Base-by-base conservation (phyloP, 2,113 vertebrate genomes). In the Rissa tridactyla region DNA sequence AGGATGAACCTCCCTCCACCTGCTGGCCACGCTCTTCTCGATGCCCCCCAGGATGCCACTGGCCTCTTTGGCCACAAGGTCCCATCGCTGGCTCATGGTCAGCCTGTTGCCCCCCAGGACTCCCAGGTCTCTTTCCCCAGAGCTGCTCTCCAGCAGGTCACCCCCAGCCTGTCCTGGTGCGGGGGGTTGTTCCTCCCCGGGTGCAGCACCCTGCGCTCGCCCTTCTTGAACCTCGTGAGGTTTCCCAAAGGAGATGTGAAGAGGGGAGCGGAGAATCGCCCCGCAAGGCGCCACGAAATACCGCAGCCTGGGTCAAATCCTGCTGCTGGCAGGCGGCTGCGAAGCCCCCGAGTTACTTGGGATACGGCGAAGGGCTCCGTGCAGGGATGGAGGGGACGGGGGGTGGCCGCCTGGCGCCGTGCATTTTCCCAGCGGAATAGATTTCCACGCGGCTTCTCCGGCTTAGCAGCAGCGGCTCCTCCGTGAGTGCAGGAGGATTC, bases 361-460 rank as follows among this genome's bases (percentile, higher is more conserved):
- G 58, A 29, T 3, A n/a, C 0, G 29, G 70, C 23, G 36, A 73
- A 58, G 40, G 12, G 15, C 54, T 64, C 0, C 0, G 0, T 10
- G 82, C 52, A 21, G 0, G 25, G 51, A 9, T 1, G 16, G 46
- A 8, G 1, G 13, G 54, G 46, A 52, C 2, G 36, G 20, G 23
- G 40, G 51, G 38, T 11, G 11, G 38, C 86, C 23, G 79, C 52
- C 29, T 8, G 64, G 52, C 14, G 14, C 78, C 1, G 11, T 0
- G 0, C 3, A 2, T 47, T 46, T n/a, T 29, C 58, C 52, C 4
- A 11, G 8, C 2, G 4, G 29, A 47, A 65, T 18, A 11, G 7
- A 8, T 27, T 82, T 26, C 42, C 38, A 30, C 0, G 0, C 3
- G 11, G 34, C 29, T 40, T 60, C 61, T 61, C 8, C 0, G 0